phyloP scores from a whole-genome alignment of 2,113 vertebrate species.

The Mugil cephalus region DNA sequence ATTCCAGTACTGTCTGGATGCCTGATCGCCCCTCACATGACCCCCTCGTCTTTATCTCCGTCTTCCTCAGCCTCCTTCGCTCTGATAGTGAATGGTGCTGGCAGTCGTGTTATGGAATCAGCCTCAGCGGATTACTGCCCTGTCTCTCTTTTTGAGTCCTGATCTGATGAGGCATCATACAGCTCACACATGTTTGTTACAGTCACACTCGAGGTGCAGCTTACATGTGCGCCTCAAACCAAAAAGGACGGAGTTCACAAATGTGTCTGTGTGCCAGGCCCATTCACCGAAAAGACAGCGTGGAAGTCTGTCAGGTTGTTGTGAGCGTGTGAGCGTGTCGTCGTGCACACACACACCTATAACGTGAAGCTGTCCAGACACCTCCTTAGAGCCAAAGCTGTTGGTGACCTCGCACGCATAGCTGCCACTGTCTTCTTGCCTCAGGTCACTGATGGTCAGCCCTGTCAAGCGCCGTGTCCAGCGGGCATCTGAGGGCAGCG shows the following conservation, averaged over 20 bases:
- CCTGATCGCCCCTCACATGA: conserved; percentile 56
- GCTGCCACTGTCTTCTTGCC: conserved; percentile 94
- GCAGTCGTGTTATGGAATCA: conserved; percentile 73
- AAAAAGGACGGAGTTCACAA: conserved; percentile 49
- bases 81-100: conserved; percentile 71
- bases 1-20: conserved; percentile 61
- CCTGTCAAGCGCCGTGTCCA: conserved; percentile 94
- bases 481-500: conserved; percentile 92
- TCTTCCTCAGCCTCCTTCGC: conserved; percentile 57
- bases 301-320: conserved; percentile 60
- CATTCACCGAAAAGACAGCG: conserved; percentile 49
- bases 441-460: conserved; percentile 93
- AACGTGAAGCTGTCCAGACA: conserved; percentile 92
- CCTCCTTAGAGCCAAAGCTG: conserved; percentile 96
- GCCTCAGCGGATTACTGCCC: conserved; percentile 68
- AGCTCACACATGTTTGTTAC: conserved; percentile 64
- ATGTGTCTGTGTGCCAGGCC: conserved; percentile 48
- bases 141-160: conserved; percentile 62
- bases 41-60: conserved; percentile 54
- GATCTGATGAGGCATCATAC: conserved; percentile 68
- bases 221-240: conserved; percentile 56
- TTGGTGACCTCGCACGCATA: conserved; percentile 99
- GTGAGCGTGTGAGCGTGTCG: conserved; percentile 20
- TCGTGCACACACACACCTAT: conserved; percentile 89
- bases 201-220: conserved; percentile 63